phyloP scores from a whole-genome alignment of 2,113 vertebrate genomes.

The Otocyon megalotis region DNA sequence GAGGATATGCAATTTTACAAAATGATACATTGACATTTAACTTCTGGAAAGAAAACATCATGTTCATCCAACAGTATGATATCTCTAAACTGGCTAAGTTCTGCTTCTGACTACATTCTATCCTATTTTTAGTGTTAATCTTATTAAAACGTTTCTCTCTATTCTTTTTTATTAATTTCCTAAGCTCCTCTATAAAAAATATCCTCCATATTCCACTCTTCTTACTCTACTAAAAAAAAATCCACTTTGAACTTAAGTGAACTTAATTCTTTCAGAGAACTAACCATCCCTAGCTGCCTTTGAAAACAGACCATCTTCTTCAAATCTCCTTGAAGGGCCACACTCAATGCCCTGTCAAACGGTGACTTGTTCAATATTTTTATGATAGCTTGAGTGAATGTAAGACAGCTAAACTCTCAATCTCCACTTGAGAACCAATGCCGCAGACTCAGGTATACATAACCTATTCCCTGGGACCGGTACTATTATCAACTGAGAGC shows the following conservation, averaged over 20 bases:
- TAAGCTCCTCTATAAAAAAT: background rate
- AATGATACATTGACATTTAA: background rate
- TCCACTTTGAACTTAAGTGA: background rate
- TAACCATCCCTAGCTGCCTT: background rate
- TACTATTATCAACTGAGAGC: background rate
- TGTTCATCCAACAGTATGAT: background rate
- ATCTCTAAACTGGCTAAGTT: background rate
- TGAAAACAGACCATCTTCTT: background rate
- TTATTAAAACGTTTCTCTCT: background rate
- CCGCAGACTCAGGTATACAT: background rate
- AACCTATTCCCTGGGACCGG: background rate
- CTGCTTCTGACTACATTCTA: background rate
- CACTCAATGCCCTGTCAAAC: background rate
- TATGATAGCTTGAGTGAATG: background rate
- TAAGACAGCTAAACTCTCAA: background rate
- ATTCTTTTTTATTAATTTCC: background rate
- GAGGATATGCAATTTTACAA: background rate
- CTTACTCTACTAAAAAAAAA: background rate
- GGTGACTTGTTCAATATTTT: background rate
- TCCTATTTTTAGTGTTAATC: background rate
- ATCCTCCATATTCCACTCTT: background rate
- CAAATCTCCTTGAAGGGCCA: background rate
- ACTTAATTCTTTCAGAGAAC: background rate
- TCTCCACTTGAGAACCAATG: background rate
- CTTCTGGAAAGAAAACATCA: background rate